Conservation (phyloP, 2,888 invertebrate genomes). For the Ectobius pallidus region DNA sequence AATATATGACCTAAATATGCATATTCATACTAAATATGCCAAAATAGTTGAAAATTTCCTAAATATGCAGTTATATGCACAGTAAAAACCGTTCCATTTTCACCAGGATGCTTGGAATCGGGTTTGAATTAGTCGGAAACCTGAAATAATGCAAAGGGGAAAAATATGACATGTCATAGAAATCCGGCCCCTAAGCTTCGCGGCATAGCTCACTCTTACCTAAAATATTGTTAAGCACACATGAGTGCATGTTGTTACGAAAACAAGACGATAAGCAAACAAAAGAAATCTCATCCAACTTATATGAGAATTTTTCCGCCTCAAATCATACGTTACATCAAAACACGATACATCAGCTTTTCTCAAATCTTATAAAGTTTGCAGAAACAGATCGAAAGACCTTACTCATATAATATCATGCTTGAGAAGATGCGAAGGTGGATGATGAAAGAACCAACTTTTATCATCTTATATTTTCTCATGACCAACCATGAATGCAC, state of each 20-base stretch:
- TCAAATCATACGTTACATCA: neutral
- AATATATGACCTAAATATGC: too few relatives aligned
- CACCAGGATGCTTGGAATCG: too few relatives aligned
- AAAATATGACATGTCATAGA: too few relatives aligned
- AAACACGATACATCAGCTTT: neutral
- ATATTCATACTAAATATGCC: too few relatives aligned
- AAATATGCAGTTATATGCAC: too few relatives aligned
- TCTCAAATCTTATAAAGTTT: neutral
- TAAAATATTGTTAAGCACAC: neutral
- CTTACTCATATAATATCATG: neutral
- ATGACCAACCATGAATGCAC: neutral
- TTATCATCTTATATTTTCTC: neutral
- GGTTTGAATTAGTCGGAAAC: too few relatives aligned
- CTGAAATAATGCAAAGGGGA: too few relatives aligned
- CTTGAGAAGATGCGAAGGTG: neutral
- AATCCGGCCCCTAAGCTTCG: too few relatives aligned
- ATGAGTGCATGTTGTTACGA: neutral
- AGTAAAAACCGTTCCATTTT: too few relatives aligned
- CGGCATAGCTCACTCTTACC: too few relatives aligned
- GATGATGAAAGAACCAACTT: neutral
- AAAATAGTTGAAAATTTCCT: too few relatives aligned
- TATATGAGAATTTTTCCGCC: constrained; percentile 10
- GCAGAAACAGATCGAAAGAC: neutral
- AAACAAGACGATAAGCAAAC: constrained; percentile 4
- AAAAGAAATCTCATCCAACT: constrained; percentile 14